phyloP scores from a whole-genome alignment of 2,113 vertebrate genomes.

The Phyllostomus discolor region DNA sequence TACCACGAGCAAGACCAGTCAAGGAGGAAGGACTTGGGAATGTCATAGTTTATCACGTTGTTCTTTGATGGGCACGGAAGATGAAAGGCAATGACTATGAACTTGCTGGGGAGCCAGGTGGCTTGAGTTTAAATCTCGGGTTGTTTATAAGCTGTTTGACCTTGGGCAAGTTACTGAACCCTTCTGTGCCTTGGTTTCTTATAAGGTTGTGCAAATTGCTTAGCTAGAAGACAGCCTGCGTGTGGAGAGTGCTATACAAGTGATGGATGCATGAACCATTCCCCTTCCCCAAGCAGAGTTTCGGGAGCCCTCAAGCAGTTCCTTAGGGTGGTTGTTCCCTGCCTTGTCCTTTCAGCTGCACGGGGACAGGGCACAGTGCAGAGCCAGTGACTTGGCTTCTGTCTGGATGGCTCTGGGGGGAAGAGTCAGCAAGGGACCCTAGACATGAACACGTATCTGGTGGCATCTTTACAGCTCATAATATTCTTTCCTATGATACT shows the following conservation, averaged over 20 bases:
- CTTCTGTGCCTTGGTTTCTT: background rate
- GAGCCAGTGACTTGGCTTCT: background rate
- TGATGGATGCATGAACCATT: background rate
- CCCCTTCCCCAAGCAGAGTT: background rate
- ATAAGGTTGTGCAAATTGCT: background rate
- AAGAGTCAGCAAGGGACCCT: background rate
- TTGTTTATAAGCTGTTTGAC: background rate
- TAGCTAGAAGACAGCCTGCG: background rate
- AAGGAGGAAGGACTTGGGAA: background rate
- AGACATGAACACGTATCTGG: too few species aligned
- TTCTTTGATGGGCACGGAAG: background rate
- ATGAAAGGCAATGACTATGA: background rate
- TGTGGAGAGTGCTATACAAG: background rate
- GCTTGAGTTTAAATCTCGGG: background rate
- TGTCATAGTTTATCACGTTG: background rate
- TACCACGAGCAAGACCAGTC: background rate
- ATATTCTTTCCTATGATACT: background rate
- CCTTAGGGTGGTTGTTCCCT: background rate
- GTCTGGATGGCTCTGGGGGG: background rate
- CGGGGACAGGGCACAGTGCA: fast-evolving
- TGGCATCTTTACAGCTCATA: background rate
- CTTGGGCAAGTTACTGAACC: background rate
- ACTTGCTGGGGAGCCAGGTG: background rate
- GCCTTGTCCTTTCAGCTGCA: background rate
- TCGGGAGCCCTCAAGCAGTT: background rate